Conservation (phyloP, 2,113 vertebrate genomes). For the Nothocercus nigrocapillus region DNA sequence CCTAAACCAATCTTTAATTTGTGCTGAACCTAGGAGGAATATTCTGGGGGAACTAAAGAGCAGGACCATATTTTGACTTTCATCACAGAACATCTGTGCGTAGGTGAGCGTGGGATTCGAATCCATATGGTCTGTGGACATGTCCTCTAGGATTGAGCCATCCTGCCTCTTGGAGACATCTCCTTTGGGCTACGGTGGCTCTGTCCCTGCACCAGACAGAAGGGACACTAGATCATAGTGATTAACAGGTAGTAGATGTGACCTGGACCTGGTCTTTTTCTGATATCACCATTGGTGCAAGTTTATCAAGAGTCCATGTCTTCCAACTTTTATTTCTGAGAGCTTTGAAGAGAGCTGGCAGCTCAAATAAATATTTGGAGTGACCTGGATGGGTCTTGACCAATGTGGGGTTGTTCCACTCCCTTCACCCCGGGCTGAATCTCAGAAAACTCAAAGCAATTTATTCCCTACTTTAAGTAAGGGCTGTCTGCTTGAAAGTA, state of each 20-base stretch:
- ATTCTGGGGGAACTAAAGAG: neutral
- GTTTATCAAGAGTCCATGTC: neutral
- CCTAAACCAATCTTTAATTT: neutral
- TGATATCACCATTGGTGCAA: fast-evolving
- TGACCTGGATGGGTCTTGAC: neutral
- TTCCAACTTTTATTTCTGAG: neutral
- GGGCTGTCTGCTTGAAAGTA: neutral
- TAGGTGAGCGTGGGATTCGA: neutral
- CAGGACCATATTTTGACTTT: neutral
- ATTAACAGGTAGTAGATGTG: neutral
- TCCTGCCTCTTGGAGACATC: neutral
- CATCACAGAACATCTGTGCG: neutral
- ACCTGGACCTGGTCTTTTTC: neutral
- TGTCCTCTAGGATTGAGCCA: neutral
- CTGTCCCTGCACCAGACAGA: neutral
- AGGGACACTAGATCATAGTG: neutral
- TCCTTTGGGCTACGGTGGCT: neutral
- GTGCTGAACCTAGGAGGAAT: neutral
- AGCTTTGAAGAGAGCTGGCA: neutral
- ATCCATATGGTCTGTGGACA: neutral
- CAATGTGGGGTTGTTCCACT: fast-evolving
- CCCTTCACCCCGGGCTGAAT: neutral
- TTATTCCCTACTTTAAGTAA: neutral
- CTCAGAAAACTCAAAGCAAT: neutral
- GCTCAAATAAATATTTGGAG: neutral